Conservation (phyloP, 2,113 vertebrate genomes). For the Numida meleagris region DNA sequence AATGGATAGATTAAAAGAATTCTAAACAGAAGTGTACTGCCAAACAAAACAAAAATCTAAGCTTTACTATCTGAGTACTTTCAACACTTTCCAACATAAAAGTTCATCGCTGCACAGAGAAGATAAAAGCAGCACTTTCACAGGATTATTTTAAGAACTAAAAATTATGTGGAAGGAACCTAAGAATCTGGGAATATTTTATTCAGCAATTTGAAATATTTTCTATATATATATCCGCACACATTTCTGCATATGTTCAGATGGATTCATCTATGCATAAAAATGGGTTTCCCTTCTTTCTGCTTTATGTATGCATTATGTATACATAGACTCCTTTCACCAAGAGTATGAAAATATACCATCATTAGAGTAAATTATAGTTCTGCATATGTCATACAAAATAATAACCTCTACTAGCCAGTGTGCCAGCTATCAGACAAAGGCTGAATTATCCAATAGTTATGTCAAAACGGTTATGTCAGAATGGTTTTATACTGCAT, state of each 20-base stretch:
- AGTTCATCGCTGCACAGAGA: conserved; percentile 73
- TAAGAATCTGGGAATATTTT: conserved; percentile 54
- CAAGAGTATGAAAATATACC: conserved; percentile 33
- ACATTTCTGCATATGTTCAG: conserved; percentile 4
- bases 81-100: conserved; percentile 79
- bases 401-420: conserved; percentile 13
- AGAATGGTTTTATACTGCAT: neutral
- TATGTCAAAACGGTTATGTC: neutral
- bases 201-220: conserved; percentile 58
- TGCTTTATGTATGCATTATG: neutral
- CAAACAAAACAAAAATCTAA: conserved; percentile 88
- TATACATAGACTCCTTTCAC: neutral
- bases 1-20: conserved; percentile 89
- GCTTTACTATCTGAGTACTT: conserved; percentile 77
- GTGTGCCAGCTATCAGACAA: conserved; percentile 26
- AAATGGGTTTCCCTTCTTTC: conserved; percentile 1
- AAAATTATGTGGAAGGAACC: conserved; percentile 62
- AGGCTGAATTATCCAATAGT: conserved; percentile 5
- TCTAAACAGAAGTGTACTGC: conserved; percentile 86
- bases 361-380: conserved; percentile 50
- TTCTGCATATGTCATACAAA: conserved; percentile 33
- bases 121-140: conserved; percentile 78
- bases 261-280: neutral
- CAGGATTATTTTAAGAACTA: conserved; percentile 69
- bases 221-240: neutral